Evolutionary conservation across 2,113 vertebrate genomes (phyloP).

Genomic region (Megaceryle torquata): DNA sequence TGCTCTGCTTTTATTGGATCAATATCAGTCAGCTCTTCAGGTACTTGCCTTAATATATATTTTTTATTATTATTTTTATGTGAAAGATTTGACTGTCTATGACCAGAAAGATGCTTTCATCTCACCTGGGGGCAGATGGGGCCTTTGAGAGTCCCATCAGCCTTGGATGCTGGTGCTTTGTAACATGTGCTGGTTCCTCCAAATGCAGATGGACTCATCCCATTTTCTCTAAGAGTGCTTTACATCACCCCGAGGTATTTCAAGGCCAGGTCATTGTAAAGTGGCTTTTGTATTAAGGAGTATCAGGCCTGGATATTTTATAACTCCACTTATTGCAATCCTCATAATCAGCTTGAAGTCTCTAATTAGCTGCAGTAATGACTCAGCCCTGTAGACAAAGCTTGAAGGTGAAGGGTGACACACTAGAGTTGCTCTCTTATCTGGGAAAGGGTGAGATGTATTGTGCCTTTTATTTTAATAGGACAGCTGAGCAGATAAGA

Average conservation of each 20-base stretch:
- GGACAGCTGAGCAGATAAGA: neutral
- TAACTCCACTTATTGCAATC: slow-evolving; percentile 47
- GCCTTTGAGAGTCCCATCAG: neutral
- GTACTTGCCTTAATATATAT: neutral
- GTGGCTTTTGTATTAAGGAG: slow-evolving; percentile 44
- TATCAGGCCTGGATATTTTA: slow-evolving; percentile 8
- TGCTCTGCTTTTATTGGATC: neutral
- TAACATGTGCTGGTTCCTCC: neutral
- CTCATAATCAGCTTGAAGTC: slow-evolving; percentile 56
- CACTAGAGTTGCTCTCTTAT: neutral
- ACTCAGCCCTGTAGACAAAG: slow-evolving; percentile 6
- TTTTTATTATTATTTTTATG: neutral
- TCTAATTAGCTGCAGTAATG: slow-evolving; percentile 54
- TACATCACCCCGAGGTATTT: neutral
- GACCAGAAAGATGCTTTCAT: neutral
- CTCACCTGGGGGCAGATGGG: neutral
- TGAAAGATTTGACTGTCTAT: neutral
- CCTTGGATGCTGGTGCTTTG: fast-evolving
- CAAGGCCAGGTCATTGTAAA: slow-evolving; percentile 36
- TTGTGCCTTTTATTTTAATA: neutral
- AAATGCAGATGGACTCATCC: neutral
- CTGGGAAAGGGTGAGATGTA: neutral
- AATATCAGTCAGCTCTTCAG: neutral
- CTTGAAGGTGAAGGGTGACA: slow-evolving; percentile 22
- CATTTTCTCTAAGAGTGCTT: neutral